These are phyloP conservation scores for Catharus ustulatus DNA, from an alignment of 2,797 vertebrate species.

Conservation along the genomic window DNA sequence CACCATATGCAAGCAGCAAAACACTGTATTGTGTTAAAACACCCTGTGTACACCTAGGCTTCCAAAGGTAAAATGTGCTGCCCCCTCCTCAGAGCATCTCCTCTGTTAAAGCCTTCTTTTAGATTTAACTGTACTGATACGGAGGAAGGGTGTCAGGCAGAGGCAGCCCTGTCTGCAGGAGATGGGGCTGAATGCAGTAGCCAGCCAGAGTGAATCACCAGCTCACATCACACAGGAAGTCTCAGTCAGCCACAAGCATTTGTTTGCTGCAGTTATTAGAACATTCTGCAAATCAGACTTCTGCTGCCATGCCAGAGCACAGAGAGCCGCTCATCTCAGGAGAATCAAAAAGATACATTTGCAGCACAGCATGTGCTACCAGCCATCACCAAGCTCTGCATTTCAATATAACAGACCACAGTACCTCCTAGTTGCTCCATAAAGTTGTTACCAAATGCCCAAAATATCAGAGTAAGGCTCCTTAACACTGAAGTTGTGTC, in stretches of 20 bases:
- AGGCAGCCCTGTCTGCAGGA: background rate
- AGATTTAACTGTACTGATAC: background rate
- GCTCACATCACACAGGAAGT: background rate
- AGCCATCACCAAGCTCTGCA: background rate
- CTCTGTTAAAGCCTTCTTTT: background rate
- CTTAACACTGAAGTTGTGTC: background rate
- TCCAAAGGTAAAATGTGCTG: background rate
- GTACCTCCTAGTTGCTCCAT: background rate
- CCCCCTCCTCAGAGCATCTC: background rate
- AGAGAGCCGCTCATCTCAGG: rapidly evolving
- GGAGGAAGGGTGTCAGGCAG: rapidly evolving
- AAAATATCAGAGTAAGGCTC: background rate
- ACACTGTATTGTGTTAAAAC: background rate
- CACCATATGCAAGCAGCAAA: background rate
- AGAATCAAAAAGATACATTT: background rate
- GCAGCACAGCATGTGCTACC: background rate
- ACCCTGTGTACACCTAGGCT: background rate
- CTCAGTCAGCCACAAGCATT: background rate
- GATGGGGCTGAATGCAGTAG: background rate
- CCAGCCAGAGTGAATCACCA: background rate
- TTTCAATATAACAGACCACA: background rate
- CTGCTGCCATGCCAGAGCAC: background rate
- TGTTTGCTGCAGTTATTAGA: background rate
- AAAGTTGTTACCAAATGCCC: background rate
- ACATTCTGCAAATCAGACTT: background rate